Conservation (phyloP, 2,888 invertebrate species). For the Pachydiplax longipennis region DNA sequence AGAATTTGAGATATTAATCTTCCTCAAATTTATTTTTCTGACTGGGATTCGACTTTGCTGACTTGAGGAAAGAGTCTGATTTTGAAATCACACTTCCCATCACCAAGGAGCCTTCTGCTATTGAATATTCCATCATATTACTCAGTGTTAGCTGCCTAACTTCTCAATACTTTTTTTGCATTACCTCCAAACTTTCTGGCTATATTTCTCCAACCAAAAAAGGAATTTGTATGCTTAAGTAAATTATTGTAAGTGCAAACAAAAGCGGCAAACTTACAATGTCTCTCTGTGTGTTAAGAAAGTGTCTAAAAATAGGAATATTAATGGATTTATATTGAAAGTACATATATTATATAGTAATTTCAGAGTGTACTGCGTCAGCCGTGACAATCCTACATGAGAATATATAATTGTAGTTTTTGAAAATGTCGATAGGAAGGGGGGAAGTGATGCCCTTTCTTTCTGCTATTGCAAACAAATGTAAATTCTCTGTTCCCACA, state of each 20-base stretch:
- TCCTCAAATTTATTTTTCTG: background rate
- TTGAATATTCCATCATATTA: constrained; percentile 5
- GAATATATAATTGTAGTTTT: constrained; percentile 45
- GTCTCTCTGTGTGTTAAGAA: constrained; percentile 40
- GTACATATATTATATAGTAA: constrained; percentile 41
- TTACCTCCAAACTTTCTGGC: constrained; percentile 6
- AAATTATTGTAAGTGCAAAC: constrained; percentile 27
- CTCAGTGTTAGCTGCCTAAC: constrained; percentile 16
- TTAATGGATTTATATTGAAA: constrained; percentile 44
- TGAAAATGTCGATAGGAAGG: constrained; percentile 7
- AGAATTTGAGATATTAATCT: background rate
- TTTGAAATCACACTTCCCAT: background rate
- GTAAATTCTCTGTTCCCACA: constrained; percentile 28
- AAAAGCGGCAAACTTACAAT: constrained; percentile 34
- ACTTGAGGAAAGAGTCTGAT: background rate
- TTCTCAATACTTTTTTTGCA: constrained; percentile 13
- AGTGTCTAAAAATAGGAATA: constrained; percentile 44
- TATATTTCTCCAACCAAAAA: background rate
- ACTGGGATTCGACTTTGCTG: background rate
- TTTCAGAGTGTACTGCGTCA: constrained; percentile 40
- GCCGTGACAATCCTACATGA: constrained; percentile 46
- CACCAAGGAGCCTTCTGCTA: background rate
- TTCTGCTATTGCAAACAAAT: constrained; percentile 24
- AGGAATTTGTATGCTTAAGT: constrained; percentile 20
- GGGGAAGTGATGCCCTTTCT: constrained; percentile 18